Conservation (phyloP, 1,140 invertebrate species). For the Drosophila carrolli region DNA sequence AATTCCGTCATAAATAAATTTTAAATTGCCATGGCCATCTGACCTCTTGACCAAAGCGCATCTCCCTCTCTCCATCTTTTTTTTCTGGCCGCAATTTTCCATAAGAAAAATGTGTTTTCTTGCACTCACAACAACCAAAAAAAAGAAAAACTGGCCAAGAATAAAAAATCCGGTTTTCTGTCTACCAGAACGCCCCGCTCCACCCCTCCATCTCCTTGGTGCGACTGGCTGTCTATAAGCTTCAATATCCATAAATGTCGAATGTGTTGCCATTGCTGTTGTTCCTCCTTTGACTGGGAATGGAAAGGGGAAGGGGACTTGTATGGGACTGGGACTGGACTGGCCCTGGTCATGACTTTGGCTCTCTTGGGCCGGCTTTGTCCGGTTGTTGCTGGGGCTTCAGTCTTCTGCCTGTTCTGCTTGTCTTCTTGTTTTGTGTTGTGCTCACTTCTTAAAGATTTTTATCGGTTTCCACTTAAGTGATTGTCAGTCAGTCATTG, state of each 20-base stretch:
- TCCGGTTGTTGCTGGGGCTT: constrained; percentile 39
- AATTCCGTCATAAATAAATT: constrained; percentile 65
- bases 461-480: constrained; percentile 83
- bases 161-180: constrained; percentile 64
- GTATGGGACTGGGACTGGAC: constrained; percentile 27
- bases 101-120: constrained; percentile 40
- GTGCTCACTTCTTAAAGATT: constrained; percentile 63
- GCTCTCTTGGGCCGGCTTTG: constrained; percentile 47
- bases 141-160: constrained; percentile 37
- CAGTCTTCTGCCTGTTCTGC: constrained; percentile 33
- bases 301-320: constrained; percentile 15
- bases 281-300: constrained; percentile 35
- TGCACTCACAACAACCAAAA: constrained; percentile 17
- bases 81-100: constrained; percentile 54
- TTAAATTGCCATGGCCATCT: constrained; percentile 50
- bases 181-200: constrained; percentile 46
- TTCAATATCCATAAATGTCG: constrained; percentile 83
- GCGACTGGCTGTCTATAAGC: constrained; percentile 71
- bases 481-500: constrained; percentile 82
- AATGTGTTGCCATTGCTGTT: constrained; percentile 63
- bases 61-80: not conserved
- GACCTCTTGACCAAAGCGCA: constrained; percentile 64
- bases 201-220: not conserved
- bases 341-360: constrained; percentile 71
- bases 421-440: constrained; percentile 38